Base-by-base conservation (phyloP, 1,140 invertebrate species). In the Lepidostoma basale region DNA sequence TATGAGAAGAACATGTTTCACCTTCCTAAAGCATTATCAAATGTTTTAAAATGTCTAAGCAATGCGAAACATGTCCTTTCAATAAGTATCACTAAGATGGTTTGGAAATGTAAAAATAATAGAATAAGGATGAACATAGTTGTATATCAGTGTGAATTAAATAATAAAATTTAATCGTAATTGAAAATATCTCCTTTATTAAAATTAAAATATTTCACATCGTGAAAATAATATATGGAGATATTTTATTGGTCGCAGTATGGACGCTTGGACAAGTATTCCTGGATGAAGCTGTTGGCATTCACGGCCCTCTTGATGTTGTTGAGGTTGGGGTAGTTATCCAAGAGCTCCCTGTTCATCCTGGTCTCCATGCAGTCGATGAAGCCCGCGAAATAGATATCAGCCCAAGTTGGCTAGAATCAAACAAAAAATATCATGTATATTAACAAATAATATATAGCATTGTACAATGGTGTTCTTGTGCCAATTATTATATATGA, bases 401-500 rank as follows among this genome's bases (percentile, higher is more conserved):
- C 89, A 36, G 86, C 88, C 87, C 88, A 89, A 3, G 87, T 85
- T 1, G 89, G 74, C 87, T 88, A 75, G 3, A 54, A 54, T n/a
- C 5, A n/a, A 49, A n/a, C n/a, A n/a, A n/a, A n/a, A n/a, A n/a
- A n/a, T n/a, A n/a, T n/a, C n/a, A n/a, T n/a, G n/a, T 18, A 6
- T 45, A 18, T n/a, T n/a, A n/a, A n/a, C n/a, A n/a, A n/a, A n/a
- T n/a, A n/a, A n/a, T n/a, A n/a, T n/a, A n/a, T n/a, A n/a, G n/a
- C n/a, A n/a, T n/a, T n/a, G n/a, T n/a, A n/a, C n/a, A n/a, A n/a
- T n/a, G n/a, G n/a, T n/a, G n/a, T n/a, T n/a, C n/a, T n/a, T n/a
- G n/a, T n/a, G n/a, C n/a, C n/a, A n/a, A n/a, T n/a, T n/a, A n/a
- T n/a, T n/a, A n/a, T n/a, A n/a, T n/a, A n/a, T n/a, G n/a, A n/a